Base-by-base conservation (phyloP, 1,140 invertebrate species). In the Monochamus saltuarius region DNA sequence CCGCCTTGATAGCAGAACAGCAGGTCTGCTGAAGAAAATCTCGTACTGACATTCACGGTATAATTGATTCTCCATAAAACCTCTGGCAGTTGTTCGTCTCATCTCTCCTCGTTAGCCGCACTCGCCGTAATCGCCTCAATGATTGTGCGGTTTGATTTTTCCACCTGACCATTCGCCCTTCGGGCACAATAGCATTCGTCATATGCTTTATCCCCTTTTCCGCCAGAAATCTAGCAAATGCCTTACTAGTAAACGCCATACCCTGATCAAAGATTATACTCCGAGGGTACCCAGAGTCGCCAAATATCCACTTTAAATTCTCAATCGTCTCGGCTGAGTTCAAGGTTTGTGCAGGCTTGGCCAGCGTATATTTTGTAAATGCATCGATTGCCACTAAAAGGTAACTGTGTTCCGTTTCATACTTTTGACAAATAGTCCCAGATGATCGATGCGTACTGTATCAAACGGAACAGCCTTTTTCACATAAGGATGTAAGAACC, bases 351-450 rank as follows among this genome's bases (percentile, higher is more conserved):
- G 16, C 71, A 10, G 22, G 35, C 46, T 47, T 59, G 38, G 36
- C 22, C 13, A 36, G 14, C 10, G 65, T 50, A 59, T 62, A 78
- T 54, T 75, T 77, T 0, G 69, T 75, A 52, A 70, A 79, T 0
- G 74, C 71, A 19, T 79, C 78, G 0, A 79, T 58, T 0, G 66
- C 62, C 0, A 74, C 73, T 8, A 79, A 49, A 8, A 78, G 38
- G 63, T 74, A 68, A 42, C 61, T 70, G 7, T 67, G n/a, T n/a
- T 67, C 8, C 69, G 52, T 17, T 22, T 22, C 0, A 38, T 64
- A 16, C 22, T 66, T 2, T 37, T 55, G 16, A 65, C 50, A 50
- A 74, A 71, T 4, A 69, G 72, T 1, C 70, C 65, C 6, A 69
- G 1, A 43, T 73, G 72, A 38, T 73, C 69, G 2, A 74, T 39